phyloP scores from a whole-genome alignment of 1,140 invertebrate genomes.

The Macrocentrus cingulum region DNA sequence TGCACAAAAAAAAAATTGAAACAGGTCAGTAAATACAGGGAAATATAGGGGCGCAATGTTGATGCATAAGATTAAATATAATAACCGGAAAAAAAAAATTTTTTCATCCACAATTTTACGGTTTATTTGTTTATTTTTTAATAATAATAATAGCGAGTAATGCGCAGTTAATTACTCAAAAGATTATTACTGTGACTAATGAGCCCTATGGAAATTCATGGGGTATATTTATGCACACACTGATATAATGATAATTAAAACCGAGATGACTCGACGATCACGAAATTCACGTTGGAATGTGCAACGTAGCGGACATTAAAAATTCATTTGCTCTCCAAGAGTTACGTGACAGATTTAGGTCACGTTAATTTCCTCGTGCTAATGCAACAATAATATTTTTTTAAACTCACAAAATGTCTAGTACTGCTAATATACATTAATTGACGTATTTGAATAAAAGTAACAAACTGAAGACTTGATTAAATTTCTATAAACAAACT shows the following conservation, averaged over 20 bases:
- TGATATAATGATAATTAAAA: constrained; percentile 11
- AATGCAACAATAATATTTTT: background rate
- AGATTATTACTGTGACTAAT: constrained; percentile 29
- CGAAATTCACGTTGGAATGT: background rate
- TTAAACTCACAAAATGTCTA: background rate
- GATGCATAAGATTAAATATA: no score
- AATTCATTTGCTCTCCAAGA: constrained; percentile 3
- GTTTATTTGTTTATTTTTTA: no score
- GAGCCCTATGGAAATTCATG: constrained; percentile 14
- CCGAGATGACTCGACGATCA: background rate
- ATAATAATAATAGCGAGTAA: no score
- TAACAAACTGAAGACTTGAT: no score
- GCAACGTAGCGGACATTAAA: background rate
- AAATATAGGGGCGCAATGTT: no score
- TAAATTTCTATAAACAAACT: no score
- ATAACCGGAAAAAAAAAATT: no score
- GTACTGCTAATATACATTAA: no score
- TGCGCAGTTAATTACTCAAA: constrained; percentile 24
- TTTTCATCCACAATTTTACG: no score
- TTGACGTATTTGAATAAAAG: no score
- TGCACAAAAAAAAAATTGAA: no score
- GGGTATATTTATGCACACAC: constrained; percentile 8
- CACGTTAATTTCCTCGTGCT: background rate
- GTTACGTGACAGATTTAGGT: constrained; percentile 7
- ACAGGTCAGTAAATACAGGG: no score